Conservation (phyloP, 2,888 invertebrate genomes). For the Taphrorychus bicolor region DNA sequence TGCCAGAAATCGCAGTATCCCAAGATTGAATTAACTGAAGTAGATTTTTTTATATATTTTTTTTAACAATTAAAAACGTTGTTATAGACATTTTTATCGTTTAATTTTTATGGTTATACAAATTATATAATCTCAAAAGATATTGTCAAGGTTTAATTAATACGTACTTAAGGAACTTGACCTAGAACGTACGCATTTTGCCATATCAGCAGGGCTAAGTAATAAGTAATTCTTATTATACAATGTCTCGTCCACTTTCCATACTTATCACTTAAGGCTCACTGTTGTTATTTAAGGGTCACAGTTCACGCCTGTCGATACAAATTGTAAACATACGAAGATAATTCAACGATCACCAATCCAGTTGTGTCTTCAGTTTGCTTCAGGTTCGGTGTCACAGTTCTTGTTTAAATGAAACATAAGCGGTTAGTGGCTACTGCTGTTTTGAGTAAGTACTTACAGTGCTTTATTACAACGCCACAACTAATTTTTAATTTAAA, state of each 20-base stretch:
- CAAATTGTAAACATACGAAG: conserved; percentile 14
- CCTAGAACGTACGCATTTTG: background rate
- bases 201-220: background rate
- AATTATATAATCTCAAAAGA: too few relatives aligned
- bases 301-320: conserved; percentile 21
- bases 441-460: conserved; percentile 12
- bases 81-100: too few relatives aligned
- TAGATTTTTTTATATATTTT: too few relatives aligned
- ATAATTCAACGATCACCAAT: background rate
- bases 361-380: background rate
- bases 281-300: background rate
- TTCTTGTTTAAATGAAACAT: conserved; percentile 22
- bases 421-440: conserved; percentile 11
- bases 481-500: too few relatives aligned
- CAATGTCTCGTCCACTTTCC: background rate
- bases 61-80: too few relatives aligned
- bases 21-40: too few relatives aligned
- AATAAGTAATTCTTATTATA: background rate
- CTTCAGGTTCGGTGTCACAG: background rate
- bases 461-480: too few relatives aligned
- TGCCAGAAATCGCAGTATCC: too few relatives aligned
- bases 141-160: too few relatives aligned
- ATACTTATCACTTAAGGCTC: background rate
- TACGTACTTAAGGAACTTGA: background rate
- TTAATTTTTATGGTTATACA: too few relatives aligned